Percentiles rank a stretch among this genome's conserved stretches.
Conservation (phyloP, 2,888 invertebrate species). For the Phengaris arion region DNA sequence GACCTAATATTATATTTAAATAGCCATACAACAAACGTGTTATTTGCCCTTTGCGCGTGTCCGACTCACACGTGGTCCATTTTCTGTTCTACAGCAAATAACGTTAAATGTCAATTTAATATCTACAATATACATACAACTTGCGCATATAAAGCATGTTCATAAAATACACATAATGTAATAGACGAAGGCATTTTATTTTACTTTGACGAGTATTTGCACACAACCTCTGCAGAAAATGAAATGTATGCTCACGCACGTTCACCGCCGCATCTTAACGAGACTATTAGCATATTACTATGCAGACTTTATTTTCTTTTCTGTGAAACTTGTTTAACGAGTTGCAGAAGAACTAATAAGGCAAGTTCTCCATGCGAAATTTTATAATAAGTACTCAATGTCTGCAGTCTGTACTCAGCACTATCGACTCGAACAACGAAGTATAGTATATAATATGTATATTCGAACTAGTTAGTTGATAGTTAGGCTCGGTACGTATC, state of each 20-base stretch:
- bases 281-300: slow-evolving; percentile 5
- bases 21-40: too few relatives aligned
- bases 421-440: background rate
- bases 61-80: too few relatives aligned
- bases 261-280: background rate
- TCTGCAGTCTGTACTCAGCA: background rate
- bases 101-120: background rate
- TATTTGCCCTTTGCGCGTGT: too few relatives aligned
- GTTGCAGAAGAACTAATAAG: slow-evolving; percentile 21
- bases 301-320: slow-evolving; percentile 9
- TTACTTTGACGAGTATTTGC: background rate
- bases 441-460: background rate
- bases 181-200: background rate
- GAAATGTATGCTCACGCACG: background rate
- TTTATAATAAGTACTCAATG: slow-evolving; percentile 27
- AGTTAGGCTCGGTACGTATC: background rate
- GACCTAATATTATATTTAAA: too few relatives aligned
- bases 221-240: background rate
- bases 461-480: background rate
- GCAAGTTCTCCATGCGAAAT: slow-evolving; percentile 22
- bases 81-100: background rate
- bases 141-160: background rate
- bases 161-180: background rate
- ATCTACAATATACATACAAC: background rate
- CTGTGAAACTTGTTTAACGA: slow-evolving; percentile 13